phyloP scores from a whole-genome alignment of 1,140 invertebrate genomes.

The Telenomus remus region DNA sequence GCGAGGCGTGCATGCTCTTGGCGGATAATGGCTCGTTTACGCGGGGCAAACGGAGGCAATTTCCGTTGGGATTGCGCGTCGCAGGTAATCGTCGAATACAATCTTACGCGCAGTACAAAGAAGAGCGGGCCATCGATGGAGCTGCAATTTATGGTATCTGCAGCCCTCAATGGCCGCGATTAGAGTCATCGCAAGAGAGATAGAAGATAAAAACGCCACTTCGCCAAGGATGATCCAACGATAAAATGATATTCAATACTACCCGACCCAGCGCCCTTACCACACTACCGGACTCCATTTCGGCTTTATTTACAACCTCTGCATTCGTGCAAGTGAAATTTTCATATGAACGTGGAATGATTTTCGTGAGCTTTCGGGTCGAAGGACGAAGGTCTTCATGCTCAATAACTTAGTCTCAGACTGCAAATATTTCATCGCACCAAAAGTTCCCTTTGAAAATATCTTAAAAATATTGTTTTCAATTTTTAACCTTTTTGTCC shows the following conservation, averaged over 20 bases:
- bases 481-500: too few species aligned
- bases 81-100: constrained; percentile 49
- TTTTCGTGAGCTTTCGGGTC: too few species aligned
- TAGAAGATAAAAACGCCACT: constrained; percentile 50
- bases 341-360: too few species aligned
- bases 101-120: constrained; percentile 47
- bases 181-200: constrained; percentile 23
- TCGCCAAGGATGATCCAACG: constrained; percentile 23
- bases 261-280: constrained; percentile 9
- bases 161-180: constrained; percentile 23
- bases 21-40: constrained; percentile 53
- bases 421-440: too few species aligned
- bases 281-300: too few species aligned
- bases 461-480: too few species aligned
- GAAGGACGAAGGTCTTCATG: too few species aligned
- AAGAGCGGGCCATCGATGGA: constrained; percentile 15
- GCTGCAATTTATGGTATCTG: constrained; percentile 35
- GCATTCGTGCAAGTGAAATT: too few species aligned
- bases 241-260: constrained; percentile 34
- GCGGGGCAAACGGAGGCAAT: constrained; percentile 52
- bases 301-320: too few species aligned
- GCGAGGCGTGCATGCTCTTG: constrained; percentile 49
- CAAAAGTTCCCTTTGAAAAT: too few species aligned
- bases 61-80: constrained; percentile 51
- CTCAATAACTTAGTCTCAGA: too few species aligned